These are phyloP conservation scores for Dicrostonyx torquatus DNA, from an alignment of 2,797 vertebrate genomes.

Conservation along the genomic window DNA sequence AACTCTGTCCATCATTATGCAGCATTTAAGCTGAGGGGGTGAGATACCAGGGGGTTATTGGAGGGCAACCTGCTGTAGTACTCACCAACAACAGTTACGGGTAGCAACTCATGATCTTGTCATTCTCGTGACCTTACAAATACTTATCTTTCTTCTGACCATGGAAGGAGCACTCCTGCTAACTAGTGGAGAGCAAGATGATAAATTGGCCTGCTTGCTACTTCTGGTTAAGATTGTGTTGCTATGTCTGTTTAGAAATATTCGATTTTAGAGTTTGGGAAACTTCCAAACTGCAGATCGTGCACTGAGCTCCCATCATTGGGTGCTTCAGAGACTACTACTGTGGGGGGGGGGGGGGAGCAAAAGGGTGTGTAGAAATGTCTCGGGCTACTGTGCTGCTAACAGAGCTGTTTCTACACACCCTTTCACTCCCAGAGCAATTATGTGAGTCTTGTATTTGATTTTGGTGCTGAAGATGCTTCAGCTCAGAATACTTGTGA, in stretches of 20 bases:
- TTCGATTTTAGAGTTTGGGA: conserved; percentile 22
- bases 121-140: conserved; percentile 32
- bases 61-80: not conserved
- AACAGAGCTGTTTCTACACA: not conserved
- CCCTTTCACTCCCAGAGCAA: not conserved
- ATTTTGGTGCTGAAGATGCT: not conserved
- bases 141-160: not conserved
- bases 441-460: not conserved
- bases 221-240: conserved; percentile 26
- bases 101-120: not conserved
- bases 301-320: accelerated
- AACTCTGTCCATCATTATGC: not conserved
- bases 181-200: not conserved
- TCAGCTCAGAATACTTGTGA: conserved; percentile 13
- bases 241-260: conserved; percentile 27
- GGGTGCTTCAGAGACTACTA: not conserved
- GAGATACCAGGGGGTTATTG: not conserved
- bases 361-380: not conserved
- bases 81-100: not conserved
- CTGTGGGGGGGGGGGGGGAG: not conserved
- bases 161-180: not conserved
- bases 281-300: not conserved
- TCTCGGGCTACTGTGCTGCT: not conserved
- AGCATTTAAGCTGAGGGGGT: not conserved
- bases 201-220: not conserved